Percentiles rank a stretch among this genome's conserved stretches.
Conservation (phyloP, 92 coral and sea anemone species). For the Phenganax subtilis region DNA sequence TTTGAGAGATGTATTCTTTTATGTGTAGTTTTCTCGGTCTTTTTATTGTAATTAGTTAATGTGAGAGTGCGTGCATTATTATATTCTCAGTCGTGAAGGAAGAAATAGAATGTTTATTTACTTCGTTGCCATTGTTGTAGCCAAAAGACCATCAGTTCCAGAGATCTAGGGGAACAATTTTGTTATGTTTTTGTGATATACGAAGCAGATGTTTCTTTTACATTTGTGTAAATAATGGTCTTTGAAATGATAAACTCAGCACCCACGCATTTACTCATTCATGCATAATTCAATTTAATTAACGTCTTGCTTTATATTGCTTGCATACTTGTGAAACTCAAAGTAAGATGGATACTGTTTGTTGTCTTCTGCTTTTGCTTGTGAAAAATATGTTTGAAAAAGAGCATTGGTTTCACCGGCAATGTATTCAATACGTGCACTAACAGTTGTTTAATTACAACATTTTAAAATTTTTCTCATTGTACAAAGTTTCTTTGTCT, state of each 20-base stretch:
- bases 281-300: background rate
- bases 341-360: no score
- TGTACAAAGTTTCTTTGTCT: background rate
- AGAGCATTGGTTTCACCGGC: no score
- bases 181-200: background rate
- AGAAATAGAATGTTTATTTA: background rate
- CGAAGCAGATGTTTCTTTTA: slow-evolving; percentile 12
- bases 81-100: background rate
- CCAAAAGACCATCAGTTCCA: background rate
- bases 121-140: background rate
- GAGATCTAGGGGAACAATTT: background rate
- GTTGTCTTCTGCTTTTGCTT: no score
- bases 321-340: background rate
- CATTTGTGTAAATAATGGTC: background rate
- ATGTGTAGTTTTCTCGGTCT: background rate
- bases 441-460: background rate
- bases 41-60: background rate
- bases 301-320: background rate
- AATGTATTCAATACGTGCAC: background rate
- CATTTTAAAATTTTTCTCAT: background rate
- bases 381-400: background rate
- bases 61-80: background rate
- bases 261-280: slow-evolving; percentile 4
- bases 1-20: no score
- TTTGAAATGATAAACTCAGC: background rate